Conservation (phyloP, 1,140 invertebrate genomes). For the Heliconius congener region DNA sequence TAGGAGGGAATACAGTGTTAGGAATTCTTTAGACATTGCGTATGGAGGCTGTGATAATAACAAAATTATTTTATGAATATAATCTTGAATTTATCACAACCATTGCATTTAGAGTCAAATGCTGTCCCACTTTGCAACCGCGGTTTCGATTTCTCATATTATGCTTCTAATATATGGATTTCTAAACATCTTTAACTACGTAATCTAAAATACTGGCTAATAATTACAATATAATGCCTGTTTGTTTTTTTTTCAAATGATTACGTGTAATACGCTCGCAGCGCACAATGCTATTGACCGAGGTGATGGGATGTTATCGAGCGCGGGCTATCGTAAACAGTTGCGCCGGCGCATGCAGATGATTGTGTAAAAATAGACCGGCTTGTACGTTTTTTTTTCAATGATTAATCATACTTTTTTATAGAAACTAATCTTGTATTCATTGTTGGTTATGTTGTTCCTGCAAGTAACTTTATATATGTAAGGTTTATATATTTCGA, state of each 20-base stretch:
- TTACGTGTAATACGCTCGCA: constrained; percentile 23
- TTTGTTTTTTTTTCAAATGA: neutral
- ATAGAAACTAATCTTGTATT: constrained; percentile 34
- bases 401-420: constrained; percentile 38
- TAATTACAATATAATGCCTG: neutral
- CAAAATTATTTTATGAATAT: too few relatives aligned
- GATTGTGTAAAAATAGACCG: constrained; percentile 42
- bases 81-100: too few relatives aligned
- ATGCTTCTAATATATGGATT: neutral
- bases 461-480: neutral
- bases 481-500: constrained; percentile 4
- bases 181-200: neutral
- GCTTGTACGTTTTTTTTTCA: constrained; percentile 17
- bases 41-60: too few relatives aligned
- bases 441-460: constrained; percentile 20
- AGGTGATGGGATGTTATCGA: constrained; percentile 40
- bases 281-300: constrained; percentile 42
- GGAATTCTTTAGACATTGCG: too few relatives aligned
- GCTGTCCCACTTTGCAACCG: too few relatives aligned
- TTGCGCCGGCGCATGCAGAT: constrained; percentile 43
- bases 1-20: too few relatives aligned
- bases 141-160: too few relatives aligned
- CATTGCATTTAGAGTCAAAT: too few relatives aligned
- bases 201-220: neutral
- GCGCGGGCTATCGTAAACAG: constrained; percentile 39